Percentiles rank a stretch among this genome's conserved stretches.
Conservation (phyloP, 2,797 vertebrate genomes). For the Petrocephalus schoutedeni region DNA sequence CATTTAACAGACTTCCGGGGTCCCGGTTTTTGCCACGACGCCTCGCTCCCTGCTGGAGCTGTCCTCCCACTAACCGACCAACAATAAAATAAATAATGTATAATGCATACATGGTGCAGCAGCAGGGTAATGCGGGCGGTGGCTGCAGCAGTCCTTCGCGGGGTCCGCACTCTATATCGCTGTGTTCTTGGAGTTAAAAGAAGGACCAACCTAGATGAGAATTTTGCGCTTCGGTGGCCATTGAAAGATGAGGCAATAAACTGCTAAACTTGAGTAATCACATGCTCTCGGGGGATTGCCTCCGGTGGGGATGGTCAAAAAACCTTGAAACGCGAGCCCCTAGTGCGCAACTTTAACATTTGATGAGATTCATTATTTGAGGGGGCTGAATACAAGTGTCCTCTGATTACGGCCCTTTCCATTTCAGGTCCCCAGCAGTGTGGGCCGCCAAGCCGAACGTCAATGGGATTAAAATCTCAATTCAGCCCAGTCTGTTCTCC, state of each 20-base stretch:
- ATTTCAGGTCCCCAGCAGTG: constrained; percentile 90
- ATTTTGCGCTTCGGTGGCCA: constrained; percentile 99
- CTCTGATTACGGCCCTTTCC: constrained; percentile 87
- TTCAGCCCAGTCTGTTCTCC: constrained; percentile 98
- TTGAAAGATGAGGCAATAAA: constrained; percentile 99
- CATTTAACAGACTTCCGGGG: neutral
- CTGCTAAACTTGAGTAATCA: constrained; percentile 99
- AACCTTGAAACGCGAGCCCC: constrained; percentile 93
- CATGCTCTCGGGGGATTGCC: constrained; percentile 91
- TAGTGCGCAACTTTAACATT: constrained; percentile 80
- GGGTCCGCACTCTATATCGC: constrained; percentile 87
- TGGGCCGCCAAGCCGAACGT: constrained; percentile 82
- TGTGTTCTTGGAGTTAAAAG: constrained; percentile 82
- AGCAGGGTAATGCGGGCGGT: constrained; percentile 53
- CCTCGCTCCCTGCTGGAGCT: neutral
- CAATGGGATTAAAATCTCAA: constrained; percentile 99
- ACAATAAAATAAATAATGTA: constrained; percentile 1
- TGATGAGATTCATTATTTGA: constrained; percentile 97
- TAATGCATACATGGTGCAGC: constrained; percentile 30
- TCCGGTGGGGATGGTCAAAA: constrained; percentile 92
- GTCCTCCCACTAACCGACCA: neutral
- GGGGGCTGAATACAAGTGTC: constrained; percentile 89
- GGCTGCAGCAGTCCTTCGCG: constrained; percentile 75
- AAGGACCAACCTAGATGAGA: constrained; percentile 95
- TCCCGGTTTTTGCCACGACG: neutral